These are phyloP conservation scores for Eulemur albifrons DNA, from an alignment of 2,797 vertebrate genomes.

Conservation along the genomic window DNA sequence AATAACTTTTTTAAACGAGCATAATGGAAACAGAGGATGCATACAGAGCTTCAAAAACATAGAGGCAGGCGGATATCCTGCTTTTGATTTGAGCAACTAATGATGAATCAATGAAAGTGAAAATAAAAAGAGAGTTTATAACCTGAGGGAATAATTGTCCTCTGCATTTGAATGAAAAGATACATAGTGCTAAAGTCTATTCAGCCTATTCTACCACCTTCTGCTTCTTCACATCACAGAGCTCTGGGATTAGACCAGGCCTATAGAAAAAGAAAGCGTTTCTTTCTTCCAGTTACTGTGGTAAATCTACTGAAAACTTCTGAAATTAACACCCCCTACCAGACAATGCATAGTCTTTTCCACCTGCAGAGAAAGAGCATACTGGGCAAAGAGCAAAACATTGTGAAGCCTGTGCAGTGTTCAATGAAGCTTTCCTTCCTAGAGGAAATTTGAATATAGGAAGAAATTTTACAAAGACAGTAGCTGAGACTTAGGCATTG, in stretches of 20 bases:
- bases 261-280: background rate
- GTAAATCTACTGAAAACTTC: background rate
- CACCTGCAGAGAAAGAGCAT: background rate
- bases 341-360: background rate
- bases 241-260: background rate
- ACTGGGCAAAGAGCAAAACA: background rate
- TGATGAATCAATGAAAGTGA: background rate
- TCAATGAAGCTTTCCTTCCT: slow-evolving; percentile 33
- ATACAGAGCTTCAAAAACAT: background rate
- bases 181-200: background rate
- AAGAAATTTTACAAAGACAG: background rate
- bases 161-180: slow-evolving; percentile 22
- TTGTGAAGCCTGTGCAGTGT: accelerated
- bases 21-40: background rate
- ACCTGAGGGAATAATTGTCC: slow-evolving; percentile 41
- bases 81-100: slow-evolving; percentile 3
- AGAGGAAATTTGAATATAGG: background rate
- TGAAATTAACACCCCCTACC: background rate
- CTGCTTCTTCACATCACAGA: background rate
- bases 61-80: background rate
- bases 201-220: background rate
- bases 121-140: slow-evolving; percentile 36
- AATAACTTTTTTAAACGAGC: background rate
- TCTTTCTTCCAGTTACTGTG: background rate
- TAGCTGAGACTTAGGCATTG: background rate